A percentile compares a stretch with the other conserved stretches of the same genome.
Evolutionary conservation across 2,797 vertebrate species (phyloP).

Genomic region (Cyprinodon diabolis): DNA sequence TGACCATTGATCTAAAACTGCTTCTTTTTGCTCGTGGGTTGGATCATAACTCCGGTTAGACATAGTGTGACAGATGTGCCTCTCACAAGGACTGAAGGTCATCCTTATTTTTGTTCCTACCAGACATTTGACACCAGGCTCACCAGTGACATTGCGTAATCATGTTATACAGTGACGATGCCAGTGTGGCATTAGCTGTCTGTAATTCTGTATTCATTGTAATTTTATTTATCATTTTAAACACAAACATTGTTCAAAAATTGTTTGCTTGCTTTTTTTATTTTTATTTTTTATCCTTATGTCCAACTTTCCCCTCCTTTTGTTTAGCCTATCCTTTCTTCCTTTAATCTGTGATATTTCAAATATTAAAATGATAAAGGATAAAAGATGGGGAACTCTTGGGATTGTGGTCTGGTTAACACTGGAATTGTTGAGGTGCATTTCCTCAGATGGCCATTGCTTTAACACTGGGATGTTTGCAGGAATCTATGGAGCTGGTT

Average conservation of each 20-base stretch:
- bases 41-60: neutral
- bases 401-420: too few relatives aligned
- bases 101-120: conserved; percentile 42
- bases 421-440: neutral
- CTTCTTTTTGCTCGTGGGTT: neutral
- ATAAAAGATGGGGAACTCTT: too few relatives aligned
- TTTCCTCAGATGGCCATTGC: neutral
- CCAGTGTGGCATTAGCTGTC: neutral
- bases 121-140: conserved; percentile 43
- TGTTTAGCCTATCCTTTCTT: too few relatives aligned
- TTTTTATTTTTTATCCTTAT: too few relatives aligned
- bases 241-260: neutral
- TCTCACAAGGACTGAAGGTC: conserved; percentile 9
- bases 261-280: too few relatives aligned
- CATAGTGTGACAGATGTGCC: neutral
- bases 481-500: conserved; percentile 98
- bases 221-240: neutral
- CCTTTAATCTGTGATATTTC: too few relatives aligned
- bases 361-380: too few relatives aligned
- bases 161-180: neutral
- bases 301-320: too few relatives aligned
- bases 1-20: neutral
- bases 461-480: conserved; percentile 16
- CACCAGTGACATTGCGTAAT: neutral
- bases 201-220: neutral